Base-by-base conservation (phyloP, 2,797 vertebrate genomes). In the Myoxocephalus aenaeus region DNA sequence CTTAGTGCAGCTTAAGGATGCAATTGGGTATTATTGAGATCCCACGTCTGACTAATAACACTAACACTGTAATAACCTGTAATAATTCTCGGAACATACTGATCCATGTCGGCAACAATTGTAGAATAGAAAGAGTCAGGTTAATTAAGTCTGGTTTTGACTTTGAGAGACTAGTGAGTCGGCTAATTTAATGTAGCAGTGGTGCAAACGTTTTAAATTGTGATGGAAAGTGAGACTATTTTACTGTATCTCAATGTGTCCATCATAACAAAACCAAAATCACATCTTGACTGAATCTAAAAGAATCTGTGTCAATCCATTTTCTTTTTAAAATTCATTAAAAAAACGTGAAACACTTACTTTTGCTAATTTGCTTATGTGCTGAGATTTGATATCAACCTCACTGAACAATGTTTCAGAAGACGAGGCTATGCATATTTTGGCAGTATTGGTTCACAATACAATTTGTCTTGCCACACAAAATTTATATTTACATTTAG, bases 71-170 rank as follows among this genome's bases (percentile, higher is more conserved):
- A 58, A 32, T 57, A 64, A 65, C 69, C 34, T 54, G n/a, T n/a
- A n/a, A n/a, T n/a, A n/a, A n/a, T 42, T 58, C 18, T 75, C 25
- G 15, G 64, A 40, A 65, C 32, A 56, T 29, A 44, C 32, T 46
- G 34, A 12, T 5, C 40, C 66, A 36, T 50, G 17, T 77, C 68
- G 51, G 1, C 58, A 48, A 34, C 65, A 70, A 50, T 53, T 75
- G 44, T 38, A 68, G 32, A 4, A 32, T 51, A 53, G 11, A 38
- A 71, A 70, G 71, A 71, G 38, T 75, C 56, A 44, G 53, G 62
- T 73, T 80, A 70, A 84, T 85, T 80, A 69, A 74, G 79, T 73
- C 68, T 79, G 74, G 64, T 86, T 73, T 73, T 63, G 44, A 51
- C 74, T 84, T 82, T 78, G 14, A 78, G 63, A 81, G 71, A 34